phyloP scores from a whole-genome alignment of 2,113 vertebrate genomes.

The Amphilophus citrinellus region DNA sequence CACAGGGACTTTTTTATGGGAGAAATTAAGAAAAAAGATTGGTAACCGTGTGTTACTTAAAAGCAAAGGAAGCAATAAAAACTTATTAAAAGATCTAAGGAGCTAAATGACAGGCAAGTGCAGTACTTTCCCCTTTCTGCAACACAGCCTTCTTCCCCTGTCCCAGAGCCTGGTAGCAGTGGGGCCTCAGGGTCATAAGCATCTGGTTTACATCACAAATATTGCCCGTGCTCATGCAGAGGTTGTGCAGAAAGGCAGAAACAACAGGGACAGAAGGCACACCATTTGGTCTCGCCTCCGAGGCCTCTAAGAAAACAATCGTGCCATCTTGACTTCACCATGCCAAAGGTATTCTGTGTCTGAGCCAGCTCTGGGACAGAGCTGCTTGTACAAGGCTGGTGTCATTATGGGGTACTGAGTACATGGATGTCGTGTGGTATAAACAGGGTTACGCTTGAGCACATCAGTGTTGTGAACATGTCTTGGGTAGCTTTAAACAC shows the following conservation, averaged over 20 bases:
- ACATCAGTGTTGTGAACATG: background rate
- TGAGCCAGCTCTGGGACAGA: background rate
- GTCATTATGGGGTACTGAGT: background rate
- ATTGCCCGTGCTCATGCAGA: conserved; percentile 19
- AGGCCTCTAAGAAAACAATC: conserved; percentile 15
- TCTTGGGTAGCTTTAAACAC: background rate
- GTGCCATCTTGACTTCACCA: background rate
- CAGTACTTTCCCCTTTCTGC: background rate
- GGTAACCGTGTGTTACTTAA: background rate
- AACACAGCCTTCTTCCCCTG: background rate
- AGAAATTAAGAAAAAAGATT: background rate
- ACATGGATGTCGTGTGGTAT: background rate
- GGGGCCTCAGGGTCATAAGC: conserved; percentile 24
- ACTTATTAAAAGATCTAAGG: conserved; percentile 2
- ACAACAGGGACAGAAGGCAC: conserved; percentile 40
- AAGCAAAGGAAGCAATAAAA: background rate
- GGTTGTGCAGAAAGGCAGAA: conserved; percentile 46
- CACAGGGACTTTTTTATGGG: background rate
- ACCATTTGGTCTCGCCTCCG: conserved; percentile 41
- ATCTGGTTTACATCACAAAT: conserved; percentile 45
- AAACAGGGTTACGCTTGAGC: background rate
- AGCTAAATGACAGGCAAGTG: background rate
- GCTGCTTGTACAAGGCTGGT: background rate
- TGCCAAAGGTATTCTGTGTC: background rate
- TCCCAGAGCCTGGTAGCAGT: background rate